Evolutionary conservation across 92 coral and sea anemone species (phyloP), one percentile per base, ranked within the genome.

Genomic region (Heteractis magnifica): DNA sequence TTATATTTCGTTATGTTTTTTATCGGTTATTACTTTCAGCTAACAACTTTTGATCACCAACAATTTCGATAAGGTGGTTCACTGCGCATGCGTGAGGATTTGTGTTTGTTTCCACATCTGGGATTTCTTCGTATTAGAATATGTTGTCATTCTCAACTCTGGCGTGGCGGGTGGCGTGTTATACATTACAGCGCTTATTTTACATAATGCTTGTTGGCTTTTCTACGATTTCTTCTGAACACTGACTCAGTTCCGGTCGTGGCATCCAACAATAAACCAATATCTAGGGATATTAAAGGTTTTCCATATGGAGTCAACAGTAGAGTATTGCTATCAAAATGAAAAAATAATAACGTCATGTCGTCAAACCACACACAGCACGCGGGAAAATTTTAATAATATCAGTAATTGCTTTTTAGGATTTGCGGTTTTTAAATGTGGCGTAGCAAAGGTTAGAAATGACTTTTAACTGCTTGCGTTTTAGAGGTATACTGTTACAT

Each of bases 41-140:
- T 15, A 12, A 59, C 6, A 59, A 12, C 14, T 59, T 62, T 9
- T 18, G 10, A 18, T 62, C 26, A 2, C 23, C 70, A 18, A 4
- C 70, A 62, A 62, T 18, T 62, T 10, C 70, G 12, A 62, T 23
- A 62, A 62, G 20, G 26, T 5, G 65, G 20, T 59, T 18, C 8
- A 62, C 64, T 58, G 26, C 70, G 70, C 70, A 62, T 62, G 70
- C 70, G 9, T 16, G 70, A 62, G 70, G 70, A 62, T 62, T 62
- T 18, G 21, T 18, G 70, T n/a, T 62, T 62, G 23, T 62, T 18
- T 4, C 6, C 5, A n/a, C 70, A 62, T 62, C 70, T 62, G 70
- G 70, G 70, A 58, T 58, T n/a, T 5, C 34, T 62, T 62, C 70
- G 20, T 62, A 12, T 5, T 15, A 58, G 64, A 12, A 18, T 34